Conservation (phyloP, 2,113 vertebrate genomes). For the Micromys minutus region DNA sequence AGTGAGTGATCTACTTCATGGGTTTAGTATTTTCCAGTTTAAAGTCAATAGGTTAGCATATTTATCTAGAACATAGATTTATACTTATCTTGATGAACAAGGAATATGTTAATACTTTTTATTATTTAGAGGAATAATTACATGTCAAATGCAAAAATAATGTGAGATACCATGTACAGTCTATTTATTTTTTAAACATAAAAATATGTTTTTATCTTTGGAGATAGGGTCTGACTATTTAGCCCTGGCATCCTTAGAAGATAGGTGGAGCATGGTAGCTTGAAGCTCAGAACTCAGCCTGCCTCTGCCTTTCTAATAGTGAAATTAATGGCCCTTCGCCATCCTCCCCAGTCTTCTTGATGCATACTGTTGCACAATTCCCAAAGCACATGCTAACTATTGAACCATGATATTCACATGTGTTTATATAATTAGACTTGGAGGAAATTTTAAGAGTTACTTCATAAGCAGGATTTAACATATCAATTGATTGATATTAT, state of each 20-base stretch:
- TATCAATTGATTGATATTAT: background rate
- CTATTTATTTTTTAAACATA: too few relatives aligned
- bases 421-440: background rate
- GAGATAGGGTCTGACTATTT: background rate
- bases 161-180: background rate
- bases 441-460: background rate
- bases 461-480: slow-evolving; percentile 10
- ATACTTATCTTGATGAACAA: background rate
- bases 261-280: background rate
- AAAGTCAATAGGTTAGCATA: background rate
- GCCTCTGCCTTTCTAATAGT: background rate
- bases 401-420: background rate
- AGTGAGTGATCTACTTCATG: background rate
- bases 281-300: background rate
- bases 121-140: background rate
- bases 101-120: background rate
- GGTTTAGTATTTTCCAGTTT: background rate
- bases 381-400: background rate
- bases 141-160: background rate
- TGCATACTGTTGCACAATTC: background rate
- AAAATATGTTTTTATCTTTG: too few relatives aligned
- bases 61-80: background rate
- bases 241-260: background rate
- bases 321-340: background rate
- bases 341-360: background rate